Conservation (phyloP, 2,113 vertebrate genomes). For the Conger conger region DNA sequence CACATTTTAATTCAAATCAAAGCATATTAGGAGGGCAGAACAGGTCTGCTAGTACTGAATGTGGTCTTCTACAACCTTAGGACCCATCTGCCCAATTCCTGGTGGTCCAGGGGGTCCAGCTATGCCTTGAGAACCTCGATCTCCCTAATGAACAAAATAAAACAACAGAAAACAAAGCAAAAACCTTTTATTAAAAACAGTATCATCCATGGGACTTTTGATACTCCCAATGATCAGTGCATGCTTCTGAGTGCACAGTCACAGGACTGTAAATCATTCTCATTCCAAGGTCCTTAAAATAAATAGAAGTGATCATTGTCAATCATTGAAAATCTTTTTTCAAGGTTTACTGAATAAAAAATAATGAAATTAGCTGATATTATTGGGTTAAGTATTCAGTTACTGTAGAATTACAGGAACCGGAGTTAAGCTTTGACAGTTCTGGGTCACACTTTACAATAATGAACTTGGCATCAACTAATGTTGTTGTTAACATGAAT, state of each 20-base stretch:
- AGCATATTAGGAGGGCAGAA: background rate
- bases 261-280: background rate
- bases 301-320: background rate
- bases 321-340: too few relatives aligned
- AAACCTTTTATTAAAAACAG: background rate
- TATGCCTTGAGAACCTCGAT: constrained; percentile 66
- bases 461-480: too few relatives aligned
- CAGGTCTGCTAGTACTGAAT: background rate
- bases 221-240: background rate
- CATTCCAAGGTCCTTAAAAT: background rate
- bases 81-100: constrained; percentile 68
- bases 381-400: too few relatives aligned
- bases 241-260: background rate
- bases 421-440: too few relatives aligned
- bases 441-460: too few relatives aligned
- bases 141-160: constrained; percentile 72
- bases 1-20: too few relatives aligned
- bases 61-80: constrained; percentile 67
- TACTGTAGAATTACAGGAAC: too few relatives aligned
- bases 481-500: too few relatives aligned
- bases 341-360: too few relatives aligned
- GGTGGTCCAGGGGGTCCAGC: constrained; percentile 66
- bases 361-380: too few relatives aligned
- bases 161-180: constrained; percentile 15
- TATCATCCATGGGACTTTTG: background rate